A percentile compares a stretch with the other conserved stretches of the same genome.
Conservation (phyloP, 2,113 vertebrate species). For the Colius striatus region DNA sequence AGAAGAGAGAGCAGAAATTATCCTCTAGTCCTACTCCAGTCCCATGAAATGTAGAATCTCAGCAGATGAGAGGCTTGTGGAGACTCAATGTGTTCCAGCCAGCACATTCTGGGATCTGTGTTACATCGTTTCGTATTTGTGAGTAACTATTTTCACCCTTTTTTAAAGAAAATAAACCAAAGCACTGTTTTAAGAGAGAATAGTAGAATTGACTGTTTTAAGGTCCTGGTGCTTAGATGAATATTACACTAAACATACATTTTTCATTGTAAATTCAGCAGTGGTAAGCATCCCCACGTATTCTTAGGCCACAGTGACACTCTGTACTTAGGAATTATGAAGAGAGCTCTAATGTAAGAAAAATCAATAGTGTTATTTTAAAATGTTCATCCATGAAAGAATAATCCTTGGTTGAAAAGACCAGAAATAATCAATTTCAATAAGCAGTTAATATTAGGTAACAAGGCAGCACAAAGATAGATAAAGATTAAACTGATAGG, state of each 20-base stretch:
- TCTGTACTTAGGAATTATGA: conserved; percentile 11
- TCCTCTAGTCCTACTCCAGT: not conserved
- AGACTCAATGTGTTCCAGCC: not conserved
- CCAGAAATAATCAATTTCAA: conserved; percentile 31
- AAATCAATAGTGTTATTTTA: conserved; percentile 59
- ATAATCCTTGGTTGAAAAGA: conserved; percentile 1
- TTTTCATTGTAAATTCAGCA: not conserved
- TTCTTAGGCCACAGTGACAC: not conserved
- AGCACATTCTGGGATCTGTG: not conserved
- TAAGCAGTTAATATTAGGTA: conserved; percentile 27
- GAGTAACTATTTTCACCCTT: not conserved
- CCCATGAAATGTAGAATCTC: not conserved
- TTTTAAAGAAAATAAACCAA: not conserved
- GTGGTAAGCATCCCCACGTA: not conserved
- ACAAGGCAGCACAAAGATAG: not conserved
- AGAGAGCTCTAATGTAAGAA: not conserved
- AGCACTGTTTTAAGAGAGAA: not conserved
- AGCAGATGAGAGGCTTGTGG: not conserved
- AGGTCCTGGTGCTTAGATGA: not conserved
- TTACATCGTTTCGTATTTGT: not conserved
- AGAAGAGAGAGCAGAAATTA: not conserved
- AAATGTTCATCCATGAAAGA: conserved; percentile 43
- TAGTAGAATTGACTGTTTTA: not conserved
- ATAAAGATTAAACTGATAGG: conserved; percentile 29
- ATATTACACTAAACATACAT: not conserved